These are phyloP conservation scores for Seriola aureovittata DNA, from an alignment of 2,113 vertebrate species.

Conservation along the genomic window DNA sequence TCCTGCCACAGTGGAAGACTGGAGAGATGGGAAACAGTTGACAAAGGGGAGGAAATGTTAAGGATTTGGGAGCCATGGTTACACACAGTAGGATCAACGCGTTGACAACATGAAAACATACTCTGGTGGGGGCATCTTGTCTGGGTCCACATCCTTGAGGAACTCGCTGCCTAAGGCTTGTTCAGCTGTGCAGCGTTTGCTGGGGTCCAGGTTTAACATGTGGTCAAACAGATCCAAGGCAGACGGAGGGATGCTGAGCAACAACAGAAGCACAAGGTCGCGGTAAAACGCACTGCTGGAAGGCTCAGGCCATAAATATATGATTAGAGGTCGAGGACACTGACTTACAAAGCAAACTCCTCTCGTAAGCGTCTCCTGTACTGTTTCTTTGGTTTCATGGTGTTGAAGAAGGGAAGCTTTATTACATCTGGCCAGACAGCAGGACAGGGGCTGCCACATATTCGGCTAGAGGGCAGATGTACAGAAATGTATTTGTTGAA, in stretches of 20 bases:
- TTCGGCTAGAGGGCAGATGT: conserved; percentile 85
- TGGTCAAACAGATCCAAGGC: conserved; percentile 97
- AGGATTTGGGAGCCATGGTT: too few species aligned
- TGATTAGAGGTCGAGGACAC: background rate
- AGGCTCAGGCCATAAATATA: background rate
- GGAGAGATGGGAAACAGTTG: background rate
- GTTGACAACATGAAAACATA: conserved; percentile 76
- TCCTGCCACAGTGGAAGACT: conserved; percentile 99
- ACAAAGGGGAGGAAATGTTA: background rate
- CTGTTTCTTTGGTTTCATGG: conserved; percentile 99
- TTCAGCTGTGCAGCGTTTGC: conserved; percentile 95
- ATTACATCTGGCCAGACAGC: conserved; percentile 99
- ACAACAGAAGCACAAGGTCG: background rate
- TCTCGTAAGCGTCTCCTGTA: conserved; percentile 96
- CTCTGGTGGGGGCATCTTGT: conserved; percentile 99
- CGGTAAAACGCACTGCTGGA: background rate
- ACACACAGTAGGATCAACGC: background rate
- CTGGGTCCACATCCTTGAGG: conserved; percentile 94
- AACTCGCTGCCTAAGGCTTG: conserved; percentile 96
- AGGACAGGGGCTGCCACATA: conserved; percentile 97
- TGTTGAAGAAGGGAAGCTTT: conserved; percentile 99
- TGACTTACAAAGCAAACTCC: conserved; percentile 97
- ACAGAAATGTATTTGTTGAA: conserved; percentile 4
- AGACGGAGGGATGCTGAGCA: conserved; percentile 90
- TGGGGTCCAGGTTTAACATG: conserved; percentile 97